Conservation (phyloP, 2,888 invertebrate species). For the Sminthurides aquaticus region DNA sequence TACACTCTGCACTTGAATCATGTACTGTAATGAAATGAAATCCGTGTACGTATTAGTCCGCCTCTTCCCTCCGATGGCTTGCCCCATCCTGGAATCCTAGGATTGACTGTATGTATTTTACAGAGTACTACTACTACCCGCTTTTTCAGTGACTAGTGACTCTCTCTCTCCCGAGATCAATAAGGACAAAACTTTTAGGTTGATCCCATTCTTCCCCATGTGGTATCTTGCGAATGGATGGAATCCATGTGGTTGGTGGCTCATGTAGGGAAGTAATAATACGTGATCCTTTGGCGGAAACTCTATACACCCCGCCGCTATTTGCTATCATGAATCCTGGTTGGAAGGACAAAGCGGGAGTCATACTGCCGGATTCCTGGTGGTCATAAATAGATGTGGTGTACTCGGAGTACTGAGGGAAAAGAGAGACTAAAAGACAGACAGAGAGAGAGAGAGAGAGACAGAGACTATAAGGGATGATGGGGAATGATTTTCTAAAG, state of each 20-base stretch:
- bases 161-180: not conserved
- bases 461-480: too few species aligned
- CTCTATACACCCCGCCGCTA: too few species aligned
- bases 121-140: too few species aligned
- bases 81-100: too few species aligned
- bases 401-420: too few species aligned
- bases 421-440: slow-evolving; percentile 4
- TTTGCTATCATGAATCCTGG: not conserved
- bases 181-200: not conserved
- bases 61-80: not conserved
- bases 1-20: not conserved
- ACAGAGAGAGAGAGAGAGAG: not conserved
- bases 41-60: not conserved
- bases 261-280: not conserved
- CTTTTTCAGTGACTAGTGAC: not conserved
- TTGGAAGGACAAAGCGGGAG: not conserved
- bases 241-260: not conserved
- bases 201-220: not conserved
- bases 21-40: not conserved
- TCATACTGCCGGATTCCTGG: not conserved
- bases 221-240: not conserved
- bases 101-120: too few species aligned
- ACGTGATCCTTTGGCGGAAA: too few species aligned
- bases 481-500: too few species aligned
- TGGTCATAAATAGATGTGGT: slow-evolving; percentile 7